Conservation (phyloP, 1,140 invertebrate genomes). For the Andricus grossulariae region DNA sequence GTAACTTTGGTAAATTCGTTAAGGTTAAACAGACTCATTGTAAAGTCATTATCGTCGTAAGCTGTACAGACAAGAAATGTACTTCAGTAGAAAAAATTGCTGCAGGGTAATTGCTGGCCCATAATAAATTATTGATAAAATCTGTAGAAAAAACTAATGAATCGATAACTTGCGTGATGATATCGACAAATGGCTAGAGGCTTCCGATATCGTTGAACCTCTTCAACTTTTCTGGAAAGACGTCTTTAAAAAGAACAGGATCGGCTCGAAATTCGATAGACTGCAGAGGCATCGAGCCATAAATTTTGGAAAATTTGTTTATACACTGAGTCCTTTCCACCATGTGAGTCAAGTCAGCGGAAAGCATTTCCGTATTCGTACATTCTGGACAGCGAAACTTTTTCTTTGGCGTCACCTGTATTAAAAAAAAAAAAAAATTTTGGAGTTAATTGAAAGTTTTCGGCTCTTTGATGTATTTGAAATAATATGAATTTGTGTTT, state of each 20-base stretch:
- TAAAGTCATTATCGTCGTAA: too few species aligned
- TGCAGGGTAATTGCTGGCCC: too few species aligned
- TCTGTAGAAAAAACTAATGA: background rate
- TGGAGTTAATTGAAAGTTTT: constrained; percentile 20
- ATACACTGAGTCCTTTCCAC: constrained; percentile 94
- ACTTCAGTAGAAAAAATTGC: too few species aligned
- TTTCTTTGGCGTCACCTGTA: constrained; percentile 94
- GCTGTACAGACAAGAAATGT: too few species aligned
- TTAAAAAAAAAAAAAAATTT: constrained; percentile 47
- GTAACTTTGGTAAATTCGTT: too few species aligned
- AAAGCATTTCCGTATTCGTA: constrained; percentile 95
- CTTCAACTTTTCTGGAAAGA: constrained; percentile 90
- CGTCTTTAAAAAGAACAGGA: constrained; percentile 94
- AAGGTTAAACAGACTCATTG: too few species aligned
- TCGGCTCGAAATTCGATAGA: constrained; percentile 95
- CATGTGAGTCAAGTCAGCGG: constrained; percentile 95
- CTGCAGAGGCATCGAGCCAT: constrained; percentile 91
- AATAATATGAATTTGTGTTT: background rate
- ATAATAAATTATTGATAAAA: constrained; percentile 3
- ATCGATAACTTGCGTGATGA: background rate
- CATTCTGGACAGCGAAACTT: constrained; percentile 99
- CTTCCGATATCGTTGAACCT: constrained; percentile 94
- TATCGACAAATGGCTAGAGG: constrained; percentile 76
- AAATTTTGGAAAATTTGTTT: constrained; percentile 88
- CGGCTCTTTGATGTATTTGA: background rate